Conservation (phyloP, 2,797 vertebrate species). For the Chelmon rostratus region DNA sequence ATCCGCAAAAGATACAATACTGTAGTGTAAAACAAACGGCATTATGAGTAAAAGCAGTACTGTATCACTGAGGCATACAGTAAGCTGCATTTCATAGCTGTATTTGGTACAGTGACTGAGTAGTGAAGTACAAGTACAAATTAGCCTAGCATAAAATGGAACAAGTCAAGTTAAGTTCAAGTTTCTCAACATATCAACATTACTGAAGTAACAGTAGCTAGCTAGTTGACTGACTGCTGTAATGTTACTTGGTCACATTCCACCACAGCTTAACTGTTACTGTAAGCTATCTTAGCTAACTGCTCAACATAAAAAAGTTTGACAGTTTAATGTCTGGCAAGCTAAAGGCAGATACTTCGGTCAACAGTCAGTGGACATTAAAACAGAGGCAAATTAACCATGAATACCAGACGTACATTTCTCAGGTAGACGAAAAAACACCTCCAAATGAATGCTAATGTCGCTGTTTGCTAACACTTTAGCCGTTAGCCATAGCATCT, state of each 20-base stretch:
- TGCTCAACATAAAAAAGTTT: not conserved
- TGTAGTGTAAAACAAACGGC: not conserved
- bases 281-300: not conserved
- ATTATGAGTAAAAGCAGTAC: not conserved
- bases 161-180: not conserved
- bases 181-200: not conserved
- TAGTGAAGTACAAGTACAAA: not conserved
- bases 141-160: not conserved
- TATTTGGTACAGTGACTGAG: not conserved
- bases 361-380: not conserved
- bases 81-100: not conserved
- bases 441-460: not conserved
- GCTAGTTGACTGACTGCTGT: not conserved
- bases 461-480: not conserved
- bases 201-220: not conserved
- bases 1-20: not conserved
- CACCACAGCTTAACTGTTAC: not conserved
- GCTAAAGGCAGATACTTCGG: not conserved
- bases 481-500: not conserved
- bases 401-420: not conserved
- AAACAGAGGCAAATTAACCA: not conserved
- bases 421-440: not conserved
- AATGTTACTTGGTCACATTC: not conserved
- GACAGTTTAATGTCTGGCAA: not conserved
- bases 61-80: not conserved